Evolutionary conservation across 2,113 vertebrate genomes (phyloP).

Genomic region (Setophaga petechia): DNA sequence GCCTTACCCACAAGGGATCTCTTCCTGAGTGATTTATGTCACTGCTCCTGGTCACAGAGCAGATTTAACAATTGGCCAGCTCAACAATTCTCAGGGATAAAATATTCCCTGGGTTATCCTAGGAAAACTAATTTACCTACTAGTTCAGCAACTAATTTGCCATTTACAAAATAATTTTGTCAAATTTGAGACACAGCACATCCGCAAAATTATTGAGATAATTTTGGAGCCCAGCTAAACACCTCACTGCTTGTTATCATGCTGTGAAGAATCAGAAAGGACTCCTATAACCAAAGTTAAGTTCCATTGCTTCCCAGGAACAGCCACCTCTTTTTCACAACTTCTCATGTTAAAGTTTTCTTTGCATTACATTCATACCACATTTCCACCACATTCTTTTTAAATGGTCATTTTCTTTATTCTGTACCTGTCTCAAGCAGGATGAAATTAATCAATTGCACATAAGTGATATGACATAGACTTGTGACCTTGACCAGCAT

Average conservation of each 20-base stretch:
- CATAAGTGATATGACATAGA: conserved; percentile 37
- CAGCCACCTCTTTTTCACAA: conserved; percentile 46
- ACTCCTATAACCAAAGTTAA: not conserved
- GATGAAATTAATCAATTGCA: conserved; percentile 66
- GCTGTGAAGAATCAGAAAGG: not conserved
- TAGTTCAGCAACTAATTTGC: not conserved
- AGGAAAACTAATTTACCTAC: not conserved
- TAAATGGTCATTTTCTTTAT: conserved; percentile 37
- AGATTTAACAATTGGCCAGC: not conserved
- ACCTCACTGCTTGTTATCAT: not conserved
- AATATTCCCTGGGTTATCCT: not conserved
- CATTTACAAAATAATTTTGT: not conserved
- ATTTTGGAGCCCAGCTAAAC: not conserved
- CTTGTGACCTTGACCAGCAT: conserved; percentile 61
- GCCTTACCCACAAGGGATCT: not conserved
- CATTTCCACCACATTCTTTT: conserved; percentile 55
- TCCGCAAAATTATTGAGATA: not conserved
- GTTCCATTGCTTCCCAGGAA: conserved; percentile 12
- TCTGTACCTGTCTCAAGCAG: conserved; percentile 51
- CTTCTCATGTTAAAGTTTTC: conserved; percentile 53
- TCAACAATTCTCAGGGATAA: not conserved
- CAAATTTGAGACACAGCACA: not conserved
- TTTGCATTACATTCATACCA: conserved; percentile 40
- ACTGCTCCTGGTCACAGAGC: not conserved
- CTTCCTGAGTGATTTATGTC: not conserved